Conservation (phyloP, 2,888 invertebrate species). For the Cyrtodaria siliqua region DNA sequence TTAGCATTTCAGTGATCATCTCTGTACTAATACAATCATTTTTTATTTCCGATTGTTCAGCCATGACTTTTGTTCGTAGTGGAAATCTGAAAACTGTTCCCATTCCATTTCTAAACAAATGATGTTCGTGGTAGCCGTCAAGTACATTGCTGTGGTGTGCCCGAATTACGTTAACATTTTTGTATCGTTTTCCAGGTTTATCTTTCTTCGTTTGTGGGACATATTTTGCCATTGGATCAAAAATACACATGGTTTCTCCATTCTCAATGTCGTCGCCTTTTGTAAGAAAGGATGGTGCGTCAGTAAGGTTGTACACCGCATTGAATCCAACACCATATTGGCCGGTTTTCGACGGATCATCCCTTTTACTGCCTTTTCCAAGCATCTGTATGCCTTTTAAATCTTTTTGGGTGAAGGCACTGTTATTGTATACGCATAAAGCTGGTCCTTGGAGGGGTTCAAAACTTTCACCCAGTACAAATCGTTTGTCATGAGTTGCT, state of each 20-base stretch:
- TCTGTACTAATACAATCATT: slow-evolving; percentile 23
- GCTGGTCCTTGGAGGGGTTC: no score
- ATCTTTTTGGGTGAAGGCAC: slow-evolving; percentile 78
- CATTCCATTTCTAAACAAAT: slow-evolving; percentile 16
- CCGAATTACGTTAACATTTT: slow-evolving; percentile 41
- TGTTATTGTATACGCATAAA: slow-evolving; percentile 82
- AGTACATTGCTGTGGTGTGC: slow-evolving; percentile 41
- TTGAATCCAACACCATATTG: slow-evolving; percentile 85
- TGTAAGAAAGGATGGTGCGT: slow-evolving; percentile 83
- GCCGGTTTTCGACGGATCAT: no score
- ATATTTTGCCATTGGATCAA: slow-evolving; percentile 75
- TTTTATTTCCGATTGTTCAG: slow-evolving; percentile 71
- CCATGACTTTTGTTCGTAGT: slow-evolving; percentile 61
- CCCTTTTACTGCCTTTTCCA: slow-evolving; percentile 83
- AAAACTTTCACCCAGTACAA: slow-evolving; percentile 19
- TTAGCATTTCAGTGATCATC: slow-evolving; percentile 21
- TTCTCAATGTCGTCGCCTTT: slow-evolving; percentile 58
- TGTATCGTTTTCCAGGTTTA: slow-evolving; percentile 67
- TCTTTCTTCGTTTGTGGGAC: slow-evolving; percentile 47
- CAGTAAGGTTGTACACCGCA: slow-evolving; percentile 84
- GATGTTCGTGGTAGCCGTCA: slow-evolving; percentile 49
- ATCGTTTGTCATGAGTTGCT: background rate
- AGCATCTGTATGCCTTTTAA: slow-evolving; percentile 81
- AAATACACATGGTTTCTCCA: slow-evolving; percentile 64
- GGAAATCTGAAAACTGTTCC: slow-evolving; percentile 63